These are phyloP conservation scores for Gambelia wislizenii DNA, from an alignment of 2,797 vertebrate genomes.

Conservation along the genomic window DNA sequence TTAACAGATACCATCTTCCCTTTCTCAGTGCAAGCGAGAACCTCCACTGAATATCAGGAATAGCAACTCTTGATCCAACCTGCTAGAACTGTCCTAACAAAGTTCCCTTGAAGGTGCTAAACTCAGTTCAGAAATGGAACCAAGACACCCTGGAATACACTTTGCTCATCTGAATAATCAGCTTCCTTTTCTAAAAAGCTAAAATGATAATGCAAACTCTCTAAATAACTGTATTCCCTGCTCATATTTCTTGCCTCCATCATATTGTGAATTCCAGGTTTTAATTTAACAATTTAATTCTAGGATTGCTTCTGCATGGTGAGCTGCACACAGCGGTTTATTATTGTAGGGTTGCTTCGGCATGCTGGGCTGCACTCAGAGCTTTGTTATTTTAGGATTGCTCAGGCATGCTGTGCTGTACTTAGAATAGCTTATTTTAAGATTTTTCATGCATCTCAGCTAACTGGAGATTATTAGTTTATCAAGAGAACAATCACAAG, in stretches of 20 bases:
- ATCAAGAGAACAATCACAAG: conserved; percentile 60
- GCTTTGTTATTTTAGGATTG: conserved; percentile 40
- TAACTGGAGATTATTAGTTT: conserved; percentile 66
- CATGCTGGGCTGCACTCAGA: conserved; percentile 39
- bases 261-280: conserved; percentile 33
- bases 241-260: conserved; percentile 27
- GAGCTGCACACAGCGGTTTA: conserved; percentile 41
- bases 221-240: conserved; percentile 3
- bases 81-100: background rate
- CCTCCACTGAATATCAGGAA: background rate
- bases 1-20: background rate
- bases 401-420: conserved; percentile 59
- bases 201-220: conserved; percentile 5
- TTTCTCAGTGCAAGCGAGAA: background rate
- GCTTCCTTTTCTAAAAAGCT: conserved; percentile 18
- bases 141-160: background rate
- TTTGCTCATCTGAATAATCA: conserved; percentile 6
- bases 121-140: background rate
- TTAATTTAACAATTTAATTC: conserved; percentile 51
- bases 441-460: conserved; percentile 64
- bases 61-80: background rate
- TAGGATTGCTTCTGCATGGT: conserved; percentile 58
- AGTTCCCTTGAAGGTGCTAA: background rate
- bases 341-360: conserved; percentile 58
- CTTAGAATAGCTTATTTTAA: conserved; percentile 59